phyloP scores from a whole-genome alignment of 2,888 invertebrate genomes.

The Aleiodes leptofemur region DNA sequence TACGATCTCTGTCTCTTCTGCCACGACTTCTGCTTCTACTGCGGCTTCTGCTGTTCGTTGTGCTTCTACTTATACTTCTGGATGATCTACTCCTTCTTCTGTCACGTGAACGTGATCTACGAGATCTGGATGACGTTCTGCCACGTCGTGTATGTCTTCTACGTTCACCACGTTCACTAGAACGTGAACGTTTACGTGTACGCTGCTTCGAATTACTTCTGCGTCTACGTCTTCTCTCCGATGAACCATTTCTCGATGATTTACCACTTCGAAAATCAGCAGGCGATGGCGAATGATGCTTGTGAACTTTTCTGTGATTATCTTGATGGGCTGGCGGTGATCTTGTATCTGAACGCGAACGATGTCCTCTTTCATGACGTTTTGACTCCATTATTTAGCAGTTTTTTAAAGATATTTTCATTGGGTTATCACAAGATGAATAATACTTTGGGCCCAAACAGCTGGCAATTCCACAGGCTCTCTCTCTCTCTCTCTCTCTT shows the following conservation, averaged over 20 bases:
- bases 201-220: constrained; percentile 59
- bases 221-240: constrained; percentile 67
- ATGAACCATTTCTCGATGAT: constrained; percentile 63
- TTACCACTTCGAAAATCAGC: constrained; percentile 40
- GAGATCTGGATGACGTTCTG: constrained; percentile 52
- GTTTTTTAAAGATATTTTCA: constrained; percentile 34
- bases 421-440: not conserved
- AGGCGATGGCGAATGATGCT: constrained; percentile 61
- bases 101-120: constrained; percentile 66
- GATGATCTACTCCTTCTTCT: constrained; percentile 58
- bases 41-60: constrained; percentile 64
- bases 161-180: constrained; percentile 28
- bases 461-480: constrained; percentile 67
- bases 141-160: constrained; percentile 55
- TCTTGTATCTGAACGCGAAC: constrained; percentile 56
- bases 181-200: constrained; percentile 48
- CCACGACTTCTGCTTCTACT: constrained; percentile 71
- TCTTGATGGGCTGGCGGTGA: constrained; percentile 68
- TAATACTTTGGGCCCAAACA: constrained; percentile 71
- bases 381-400: constrained; percentile 76
- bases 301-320: constrained; percentile 62
- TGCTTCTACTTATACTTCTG: constrained; percentile 49
- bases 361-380: constrained; percentile 76
- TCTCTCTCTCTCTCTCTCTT: constrained; percentile 71
- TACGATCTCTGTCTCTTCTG: constrained; percentile 69